Percentiles rank a stretch among this genome's conserved stretches.
phyloP scores from a whole-genome alignment of 2,797 vertebrate genomes.

The Halcyon chelicuti region DNA sequence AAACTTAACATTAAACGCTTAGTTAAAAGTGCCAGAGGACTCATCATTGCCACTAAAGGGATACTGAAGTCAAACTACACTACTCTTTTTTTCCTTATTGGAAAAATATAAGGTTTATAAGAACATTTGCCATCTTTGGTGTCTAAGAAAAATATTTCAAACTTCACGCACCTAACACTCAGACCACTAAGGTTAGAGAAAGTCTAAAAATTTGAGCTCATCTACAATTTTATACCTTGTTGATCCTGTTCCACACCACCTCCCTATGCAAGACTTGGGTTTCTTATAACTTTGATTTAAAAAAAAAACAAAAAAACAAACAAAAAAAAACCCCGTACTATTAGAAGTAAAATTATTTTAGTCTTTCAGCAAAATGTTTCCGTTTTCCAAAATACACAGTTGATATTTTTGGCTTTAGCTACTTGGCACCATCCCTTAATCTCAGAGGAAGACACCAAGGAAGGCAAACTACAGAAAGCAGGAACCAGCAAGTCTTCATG shows the following conservation, averaged over 20 bases:
- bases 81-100: background rate
- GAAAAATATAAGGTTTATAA: slow-evolving; percentile 53
- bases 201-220: background rate
- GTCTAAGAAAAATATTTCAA: slow-evolving; percentile 19
- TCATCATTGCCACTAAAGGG: slow-evolving; percentile 39
- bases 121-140: background rate
- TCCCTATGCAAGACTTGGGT: slow-evolving; percentile 4
- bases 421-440: background rate
- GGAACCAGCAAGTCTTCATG: background rate
- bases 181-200: background rate
- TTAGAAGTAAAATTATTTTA: background rate
- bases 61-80: background rate
- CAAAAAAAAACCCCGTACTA: too few relatives aligned
- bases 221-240: background rate
- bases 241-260: background rate
- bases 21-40: slow-evolving; percentile 68
- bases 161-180: slow-evolving; percentile 10
- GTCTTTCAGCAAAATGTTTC: background rate
- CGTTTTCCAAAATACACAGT: background rate
- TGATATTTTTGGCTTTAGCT: background rate
- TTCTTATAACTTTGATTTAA: slow-evolving; percentile 10
- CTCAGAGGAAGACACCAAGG: background rate
- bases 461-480: background rate
- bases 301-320: background rate
- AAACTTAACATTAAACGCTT: slow-evolving; percentile 70